Conservation (phyloP, 2,797 vertebrate species). For the Cetoscarus ocellatus region DNA sequence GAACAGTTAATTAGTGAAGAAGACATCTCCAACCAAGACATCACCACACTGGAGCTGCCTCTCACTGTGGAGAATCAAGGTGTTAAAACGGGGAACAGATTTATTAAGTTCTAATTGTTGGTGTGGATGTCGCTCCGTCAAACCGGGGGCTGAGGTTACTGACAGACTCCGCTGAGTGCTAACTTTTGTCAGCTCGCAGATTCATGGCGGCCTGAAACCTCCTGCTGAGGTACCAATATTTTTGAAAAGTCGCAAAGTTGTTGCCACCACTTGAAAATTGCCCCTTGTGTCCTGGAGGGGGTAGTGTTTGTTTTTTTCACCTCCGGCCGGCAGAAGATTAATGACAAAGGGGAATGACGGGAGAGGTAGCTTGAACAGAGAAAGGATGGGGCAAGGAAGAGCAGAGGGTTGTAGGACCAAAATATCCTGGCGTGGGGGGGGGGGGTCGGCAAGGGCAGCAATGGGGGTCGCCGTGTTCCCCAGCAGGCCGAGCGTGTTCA, state of each 20-base stretch:
- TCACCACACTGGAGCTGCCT: slow-evolving; percentile 39
- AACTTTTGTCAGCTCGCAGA: slow-evolving; percentile 86
- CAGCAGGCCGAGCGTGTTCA: slow-evolving; percentile 65
- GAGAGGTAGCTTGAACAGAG: slow-evolving; percentile 25
- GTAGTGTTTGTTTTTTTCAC: slow-evolving; percentile 82
- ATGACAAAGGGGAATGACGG: slow-evolving; percentile 59
- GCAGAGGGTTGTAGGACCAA: slow-evolving; percentile 67
- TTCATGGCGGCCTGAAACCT: slow-evolving; percentile 68
- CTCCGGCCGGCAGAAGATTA: slow-evolving; percentile 85
- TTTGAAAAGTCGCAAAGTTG: slow-evolving; percentile 84
- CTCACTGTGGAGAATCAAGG: slow-evolving; percentile 63
- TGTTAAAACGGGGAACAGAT: slow-evolving; percentile 83
- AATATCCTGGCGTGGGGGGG: slow-evolving; percentile 82
- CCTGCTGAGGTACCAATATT: slow-evolving; percentile 79
- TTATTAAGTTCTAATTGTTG: slow-evolving; percentile 88
- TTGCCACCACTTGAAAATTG: slow-evolving; percentile 85
- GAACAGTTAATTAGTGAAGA: slow-evolving; percentile 57
- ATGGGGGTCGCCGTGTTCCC: slow-evolving; percentile 48
- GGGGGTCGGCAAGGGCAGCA: slow-evolving; percentile 56
- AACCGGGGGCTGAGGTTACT: slow-evolving; percentile 81
- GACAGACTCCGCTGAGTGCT: slow-evolving; percentile 83
- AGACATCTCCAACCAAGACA: slow-evolving; percentile 58
- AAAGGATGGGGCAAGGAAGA: slow-evolving; percentile 43
- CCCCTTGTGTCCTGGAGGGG: slow-evolving; percentile 72
- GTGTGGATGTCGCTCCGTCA: slow-evolving; percentile 83